Evolutionary conservation across 2,113 vertebrate genomes (phyloP).

Genomic region (Papio anubis): DNA sequence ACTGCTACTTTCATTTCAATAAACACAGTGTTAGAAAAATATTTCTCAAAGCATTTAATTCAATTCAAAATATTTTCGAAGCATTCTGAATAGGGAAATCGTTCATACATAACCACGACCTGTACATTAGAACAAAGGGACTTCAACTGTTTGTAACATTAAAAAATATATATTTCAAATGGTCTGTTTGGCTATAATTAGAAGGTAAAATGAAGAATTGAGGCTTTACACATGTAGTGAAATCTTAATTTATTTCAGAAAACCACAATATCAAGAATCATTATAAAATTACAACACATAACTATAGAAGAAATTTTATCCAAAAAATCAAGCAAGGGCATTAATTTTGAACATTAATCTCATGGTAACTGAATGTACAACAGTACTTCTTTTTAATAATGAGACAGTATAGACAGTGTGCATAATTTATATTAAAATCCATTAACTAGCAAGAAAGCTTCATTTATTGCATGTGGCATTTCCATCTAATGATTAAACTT

Average conservation of each 20-base stretch:
- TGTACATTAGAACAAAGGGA: not conserved
- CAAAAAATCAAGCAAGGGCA: not conserved
- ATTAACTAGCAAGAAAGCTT: not conserved
- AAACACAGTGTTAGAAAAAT: not conserved
- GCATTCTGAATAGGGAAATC: not conserved
- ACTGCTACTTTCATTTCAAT: not conserved
- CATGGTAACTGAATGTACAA: not conserved
- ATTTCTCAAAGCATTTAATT: constrained; percentile 6
- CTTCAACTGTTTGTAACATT: not conserved
- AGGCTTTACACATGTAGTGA: not conserved
- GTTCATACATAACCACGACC: not conserved
- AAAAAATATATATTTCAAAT: not conserved
- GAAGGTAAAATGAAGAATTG: not conserved
- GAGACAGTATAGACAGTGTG: not conserved
- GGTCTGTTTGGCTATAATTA: not conserved
- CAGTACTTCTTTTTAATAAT: not conserved
- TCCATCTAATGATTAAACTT: not conserved
- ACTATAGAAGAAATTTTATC: not conserved
- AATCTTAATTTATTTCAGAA: not conserved
- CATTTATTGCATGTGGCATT: not conserved
- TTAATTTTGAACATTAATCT: not conserved
- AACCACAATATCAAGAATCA: not conserved
- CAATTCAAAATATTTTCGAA: constrained; percentile 20
- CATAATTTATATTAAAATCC: constrained; percentile 5
- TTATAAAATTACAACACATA: not conserved